Evolutionary conservation across 2,113 vertebrate species (phyloP).

Genomic region (Platichthys stellatus): DNA sequence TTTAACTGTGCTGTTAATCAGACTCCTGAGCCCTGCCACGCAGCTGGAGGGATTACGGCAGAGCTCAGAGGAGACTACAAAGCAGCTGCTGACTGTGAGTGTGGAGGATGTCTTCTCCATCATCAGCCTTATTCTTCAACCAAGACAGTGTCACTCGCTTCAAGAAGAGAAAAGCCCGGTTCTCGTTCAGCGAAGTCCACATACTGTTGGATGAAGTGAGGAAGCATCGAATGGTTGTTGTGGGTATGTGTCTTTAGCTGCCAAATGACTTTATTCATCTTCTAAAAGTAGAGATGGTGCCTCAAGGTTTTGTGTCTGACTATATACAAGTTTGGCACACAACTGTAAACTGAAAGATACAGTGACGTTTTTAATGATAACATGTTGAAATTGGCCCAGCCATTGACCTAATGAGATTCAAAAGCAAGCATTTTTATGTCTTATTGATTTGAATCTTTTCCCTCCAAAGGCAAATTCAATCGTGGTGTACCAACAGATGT

Average conservation of each 20-base stretch:
- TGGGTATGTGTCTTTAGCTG: slow-evolving; percentile 72
- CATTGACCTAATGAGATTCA: too few species aligned
- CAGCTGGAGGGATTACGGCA: slow-evolving; percentile 20
- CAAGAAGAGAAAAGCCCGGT: slow-evolving; percentile 85
- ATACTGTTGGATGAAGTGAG: slow-evolving; percentile 84
- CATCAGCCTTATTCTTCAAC: slow-evolving; percentile 57
- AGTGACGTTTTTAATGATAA: too few species aligned
- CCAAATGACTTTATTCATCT: neutral
- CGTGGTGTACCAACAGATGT: slow-evolving; percentile 78
- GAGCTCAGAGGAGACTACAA: neutral
- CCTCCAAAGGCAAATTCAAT: slow-evolving; percentile 80
- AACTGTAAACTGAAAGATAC: too few species aligned
- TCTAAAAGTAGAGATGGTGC: neutral
- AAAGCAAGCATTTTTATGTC: too few species aligned
- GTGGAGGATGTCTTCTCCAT: slow-evolving; percentile 78
- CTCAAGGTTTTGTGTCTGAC: neutral
- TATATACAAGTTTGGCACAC: too few species aligned
- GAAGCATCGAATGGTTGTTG: slow-evolving; percentile 80
- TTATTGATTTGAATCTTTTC: neutral
- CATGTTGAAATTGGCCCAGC: neutral
- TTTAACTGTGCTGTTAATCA: slow-evolving; percentile 9
- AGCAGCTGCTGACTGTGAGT: slow-evolving; percentile 37
- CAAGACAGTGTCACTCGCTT: slow-evolving; percentile 74
- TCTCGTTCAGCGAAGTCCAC: slow-evolving; percentile 83
- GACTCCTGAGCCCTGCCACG: slow-evolving; percentile 1